Base-by-base conservation (phyloP, 2,888 invertebrate genomes). In the Dermolepida albohirtum region DNA sequence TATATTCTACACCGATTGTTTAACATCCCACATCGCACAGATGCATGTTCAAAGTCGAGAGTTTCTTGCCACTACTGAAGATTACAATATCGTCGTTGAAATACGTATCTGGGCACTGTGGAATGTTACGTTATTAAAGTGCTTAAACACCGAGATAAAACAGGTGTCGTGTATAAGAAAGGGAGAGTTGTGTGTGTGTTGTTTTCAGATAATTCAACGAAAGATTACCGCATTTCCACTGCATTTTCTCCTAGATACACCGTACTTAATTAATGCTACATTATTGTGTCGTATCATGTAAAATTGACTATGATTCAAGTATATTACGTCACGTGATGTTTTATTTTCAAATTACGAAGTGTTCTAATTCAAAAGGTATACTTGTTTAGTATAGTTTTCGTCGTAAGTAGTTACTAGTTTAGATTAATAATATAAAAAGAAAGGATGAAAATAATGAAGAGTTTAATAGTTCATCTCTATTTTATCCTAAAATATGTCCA, bases 231-330 rank as follows among this genome's bases (percentile, higher is more conserved):
- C 34, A 8, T 34, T 6, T 34, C 6, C 34, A 7, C 34, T 34
- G 2, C 34, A 34, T 34, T 34, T 34, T 7, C 10, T 34, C 34
- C 34, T 34, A 34, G 34, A 34, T 34, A 34, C 6, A 34, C 6
- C 34, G 34, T 10, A 40, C 55, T 4, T 34, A 41, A 17, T 55
- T 29, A 59, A 47, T 44, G 14, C 34, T 59, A 59, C 7, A 29
- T 29, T 16, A 12, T 59, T 44, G 44, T 59, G 44, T 59, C 59
- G 59, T 59, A 59, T 59, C 44, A 44, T 59, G 44, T 59, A 59
- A 59, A 59, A 59, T 59, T 59, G 59, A 59, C 59, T 59, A 59
- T 59, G 44, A 59, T 59, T 59, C 41, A n/a, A n/a, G 55, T 41
- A 59, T 59, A 44, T 44, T 44, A 34, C 34, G 34, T 34, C 27